A percentile compares a stretch with the other conserved stretches of the same genome.
These are phyloP conservation scores for Sphecodes monilicornis DNA, from an alignment of 2,888 invertebrate species.

Conservation along the genomic window DNA sequence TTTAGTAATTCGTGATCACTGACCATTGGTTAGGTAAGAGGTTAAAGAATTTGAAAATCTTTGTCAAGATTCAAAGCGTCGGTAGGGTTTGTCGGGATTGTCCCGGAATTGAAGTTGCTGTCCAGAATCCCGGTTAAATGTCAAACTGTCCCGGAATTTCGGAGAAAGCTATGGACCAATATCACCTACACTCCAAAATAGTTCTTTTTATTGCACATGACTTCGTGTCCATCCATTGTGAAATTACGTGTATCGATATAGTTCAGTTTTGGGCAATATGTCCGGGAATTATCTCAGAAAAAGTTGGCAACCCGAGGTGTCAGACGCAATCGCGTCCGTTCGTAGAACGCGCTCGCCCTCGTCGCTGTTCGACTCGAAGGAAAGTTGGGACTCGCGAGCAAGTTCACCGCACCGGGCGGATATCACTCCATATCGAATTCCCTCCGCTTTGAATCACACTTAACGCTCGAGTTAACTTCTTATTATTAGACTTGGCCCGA, in stretches of 20 bases:
- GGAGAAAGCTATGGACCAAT: too few species aligned
- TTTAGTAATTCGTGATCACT: too few species aligned
- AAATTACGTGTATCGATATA: too few species aligned
- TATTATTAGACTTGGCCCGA: slow-evolving; percentile 81
- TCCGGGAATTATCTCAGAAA: too few species aligned
- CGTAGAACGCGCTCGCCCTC: not conserved
- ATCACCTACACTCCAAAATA: too few species aligned
- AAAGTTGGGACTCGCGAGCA: slow-evolving; percentile 45
- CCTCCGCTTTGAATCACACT: slow-evolving; percentile 73
- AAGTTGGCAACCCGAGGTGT: too few species aligned
- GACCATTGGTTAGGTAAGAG: not conserved
- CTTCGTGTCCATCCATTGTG: too few species aligned
- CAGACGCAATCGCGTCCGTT: not conserved
- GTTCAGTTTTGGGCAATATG: too few species aligned
- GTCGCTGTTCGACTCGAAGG: not conserved
- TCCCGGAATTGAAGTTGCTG: too few species aligned
- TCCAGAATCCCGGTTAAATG: too few species aligned
- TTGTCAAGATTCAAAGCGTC: not conserved
- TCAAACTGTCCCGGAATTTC: too few species aligned
- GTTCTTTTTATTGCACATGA: too few species aligned
- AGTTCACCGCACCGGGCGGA: slow-evolving; percentile 51
- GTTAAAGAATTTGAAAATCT: not conserved
- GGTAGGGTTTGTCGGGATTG: not conserved
- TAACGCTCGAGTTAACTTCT: slow-evolving; percentile 78
- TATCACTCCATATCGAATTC: slow-evolving; percentile 67